Base-by-base conservation (phyloP, 1,140 invertebrate species). In the Sminthurides bifidus region DNA sequence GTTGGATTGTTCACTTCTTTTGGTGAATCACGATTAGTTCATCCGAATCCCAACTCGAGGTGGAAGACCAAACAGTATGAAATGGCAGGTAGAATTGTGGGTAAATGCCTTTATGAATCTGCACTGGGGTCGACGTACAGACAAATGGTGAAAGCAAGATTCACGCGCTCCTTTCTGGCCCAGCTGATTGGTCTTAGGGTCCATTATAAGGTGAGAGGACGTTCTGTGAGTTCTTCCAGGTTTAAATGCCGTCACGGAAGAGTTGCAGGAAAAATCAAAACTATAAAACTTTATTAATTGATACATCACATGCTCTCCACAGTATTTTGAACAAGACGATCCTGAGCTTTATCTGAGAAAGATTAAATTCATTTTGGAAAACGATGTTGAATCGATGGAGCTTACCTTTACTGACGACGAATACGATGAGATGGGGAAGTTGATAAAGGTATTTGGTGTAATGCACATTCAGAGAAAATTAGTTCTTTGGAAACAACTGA, bases 321-420 rank as follows among this genome's bases (percentile, higher is more conserved):
- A 87, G 82, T 92, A 94, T 73, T 95, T 95, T 73, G 89, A 93
- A 68, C 88, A 91, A 73, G 91, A 95, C 68, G 91, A 94, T 73
- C 91, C 91, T 0, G 90, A 93, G 70, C 73, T 94, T 24, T 94
- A 91, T 70, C 74, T 91, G 49, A 83, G 83, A 14, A 94, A 94
- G 75, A 82, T 95, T 15, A 90, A 89, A 68, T 93, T 90, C 70
- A 86, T 95, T 49, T 71, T 92, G 52, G 88, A 92, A 64, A 89
- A 92, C 60, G 84, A 92, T 72, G 81, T 92, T 33, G 84, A 86
- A 41, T 79, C 80, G 33, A 81, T 91, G 73, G 88, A 93, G 67
- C 70, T 93, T 43, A 84, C 77, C 68, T 94, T 93, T 70, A 77
- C 83, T 3, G 90, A 93, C 69, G 90, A 94, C 68, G 81, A 91